Conservation (phyloP, 2,113 vertebrate genomes). For the Eretmochelys imbricata region DNA sequence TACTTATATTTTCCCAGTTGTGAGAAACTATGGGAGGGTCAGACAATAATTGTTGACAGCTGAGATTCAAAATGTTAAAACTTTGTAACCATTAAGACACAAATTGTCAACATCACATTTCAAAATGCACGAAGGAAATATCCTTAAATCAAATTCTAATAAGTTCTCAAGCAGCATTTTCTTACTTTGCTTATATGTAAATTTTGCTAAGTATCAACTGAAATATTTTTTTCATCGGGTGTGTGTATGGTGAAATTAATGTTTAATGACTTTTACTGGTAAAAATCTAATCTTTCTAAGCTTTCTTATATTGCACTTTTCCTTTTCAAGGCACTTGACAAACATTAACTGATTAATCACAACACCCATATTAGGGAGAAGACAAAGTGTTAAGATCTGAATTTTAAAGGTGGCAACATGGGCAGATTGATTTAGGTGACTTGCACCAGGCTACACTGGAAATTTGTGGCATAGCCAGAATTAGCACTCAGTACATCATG, state of each 20-base stretch:
- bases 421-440: background rate
- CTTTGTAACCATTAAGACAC: background rate
- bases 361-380: background rate
- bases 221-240: background rate
- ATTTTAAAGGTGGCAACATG: background rate
- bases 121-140: background rate
- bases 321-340: slow-evolving; percentile 14
- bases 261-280: background rate
- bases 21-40: background rate
- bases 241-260: background rate
- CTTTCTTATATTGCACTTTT: background rate
- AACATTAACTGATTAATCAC: slow-evolving; percentile 27
- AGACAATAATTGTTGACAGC: background rate
- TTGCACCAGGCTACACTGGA: background rate
- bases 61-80: background rate
- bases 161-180: background rate
- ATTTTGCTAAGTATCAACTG: background rate
- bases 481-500: background rate
- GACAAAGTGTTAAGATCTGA: background rate
- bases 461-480: background rate
- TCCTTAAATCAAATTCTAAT: background rate
- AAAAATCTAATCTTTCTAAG: background rate
- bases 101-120: background rate
- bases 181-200: background rate
- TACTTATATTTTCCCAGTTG: background rate